These are phyloP conservation scores for Drosophila busckii DNA, from an alignment of 1,140 invertebrate genomes.

Conservation along the genomic window DNA sequence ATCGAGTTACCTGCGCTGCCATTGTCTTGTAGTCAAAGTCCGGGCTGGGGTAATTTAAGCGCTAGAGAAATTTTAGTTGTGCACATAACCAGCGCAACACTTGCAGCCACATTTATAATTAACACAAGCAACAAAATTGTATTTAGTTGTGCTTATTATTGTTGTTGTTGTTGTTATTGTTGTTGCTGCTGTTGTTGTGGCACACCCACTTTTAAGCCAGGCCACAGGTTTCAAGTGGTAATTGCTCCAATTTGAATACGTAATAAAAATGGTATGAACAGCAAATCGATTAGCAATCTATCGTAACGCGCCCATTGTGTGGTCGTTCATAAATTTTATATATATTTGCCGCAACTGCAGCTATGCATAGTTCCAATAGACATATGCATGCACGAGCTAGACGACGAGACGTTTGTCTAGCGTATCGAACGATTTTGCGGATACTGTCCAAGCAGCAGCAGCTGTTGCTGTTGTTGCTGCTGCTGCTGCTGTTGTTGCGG, in stretches of 20 bases:
- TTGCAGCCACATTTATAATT: conserved; percentile 61
- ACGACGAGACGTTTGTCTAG: conserved; percentile 61
- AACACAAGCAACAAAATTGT: conserved; percentile 62
- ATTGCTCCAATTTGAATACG: conserved; percentile 77
- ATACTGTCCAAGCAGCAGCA: conserved; percentile 40
- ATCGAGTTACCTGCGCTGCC: conserved; percentile 53
- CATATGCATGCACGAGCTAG: conserved; percentile 55
- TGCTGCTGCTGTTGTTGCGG: conserved; percentile 22
- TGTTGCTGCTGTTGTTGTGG: conserved; percentile 12
- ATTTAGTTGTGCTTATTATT: conserved; percentile 30
- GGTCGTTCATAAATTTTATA: conserved; percentile 41
- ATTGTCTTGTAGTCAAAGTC: conserved; percentile 59
- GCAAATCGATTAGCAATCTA: conserved; percentile 77
- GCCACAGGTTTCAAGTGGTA: conserved; percentile 70
- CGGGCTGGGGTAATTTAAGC: conserved; percentile 70
- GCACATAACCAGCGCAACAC: conserved; percentile 43
- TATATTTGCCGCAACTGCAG: neutral
- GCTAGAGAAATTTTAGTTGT: conserved; percentile 62
- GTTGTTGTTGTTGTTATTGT: conserved; percentile 11
- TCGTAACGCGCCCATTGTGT: conserved; percentile 76
- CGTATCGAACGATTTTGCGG: conserved; percentile 57
- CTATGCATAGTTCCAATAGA: too few relatives aligned
- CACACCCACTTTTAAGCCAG: conserved; percentile 70
- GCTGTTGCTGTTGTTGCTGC: conserved; percentile 8
- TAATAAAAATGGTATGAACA: conserved; percentile 74